Evolutionary conservation across 2,888 invertebrate species (phyloP).

Genomic region (Timema podura): DNA sequence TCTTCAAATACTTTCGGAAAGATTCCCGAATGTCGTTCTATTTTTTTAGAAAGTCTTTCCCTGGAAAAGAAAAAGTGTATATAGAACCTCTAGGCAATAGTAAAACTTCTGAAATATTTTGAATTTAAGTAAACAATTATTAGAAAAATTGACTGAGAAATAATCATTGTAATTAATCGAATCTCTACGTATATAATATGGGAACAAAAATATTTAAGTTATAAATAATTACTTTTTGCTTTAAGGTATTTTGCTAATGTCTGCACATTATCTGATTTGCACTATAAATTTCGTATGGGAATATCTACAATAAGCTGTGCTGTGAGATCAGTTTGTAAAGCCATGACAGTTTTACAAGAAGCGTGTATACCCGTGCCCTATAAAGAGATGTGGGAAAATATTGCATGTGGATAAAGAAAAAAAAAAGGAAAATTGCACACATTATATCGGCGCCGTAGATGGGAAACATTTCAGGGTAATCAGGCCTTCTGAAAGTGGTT

Average conservation of each 20-base stretch:
- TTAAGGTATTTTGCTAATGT: slow-evolving; percentile 34
- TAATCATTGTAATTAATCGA: too few relatives aligned
- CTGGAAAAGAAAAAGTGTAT: too few relatives aligned
- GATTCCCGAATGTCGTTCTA: too few relatives aligned
- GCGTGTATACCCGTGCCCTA: slow-evolving; percentile 31
- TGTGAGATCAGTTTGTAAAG: slow-evolving; percentile 32
- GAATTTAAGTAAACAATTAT: too few relatives aligned
- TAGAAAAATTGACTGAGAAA: too few relatives aligned
- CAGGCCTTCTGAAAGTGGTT: neutral
- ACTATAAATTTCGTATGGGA: slow-evolving; percentile 32
- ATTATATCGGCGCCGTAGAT: slow-evolving; percentile 34
- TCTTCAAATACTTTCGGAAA: too few relatives aligned
- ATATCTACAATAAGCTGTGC: slow-evolving; percentile 32
- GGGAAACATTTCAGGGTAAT: slow-evolving; percentile 31
- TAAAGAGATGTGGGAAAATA: slow-evolving; percentile 29
- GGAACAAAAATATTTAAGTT: too few relatives aligned
- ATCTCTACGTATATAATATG: too few relatives aligned
- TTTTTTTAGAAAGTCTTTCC: too few relatives aligned
- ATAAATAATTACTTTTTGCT: slow-evolving; percentile 1
- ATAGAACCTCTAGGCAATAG: too few relatives aligned
- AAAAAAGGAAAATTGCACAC: slow-evolving; percentile 33
- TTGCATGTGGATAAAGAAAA: slow-evolving; percentile 32
- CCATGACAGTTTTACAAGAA: slow-evolving; percentile 29
- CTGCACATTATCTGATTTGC: slow-evolving; percentile 34
- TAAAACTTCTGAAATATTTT: too few relatives aligned